These are phyloP conservation scores for Ictalurus furcatus DNA, from an alignment of 2,113 vertebrate species.

Conservation along the genomic window DNA sequence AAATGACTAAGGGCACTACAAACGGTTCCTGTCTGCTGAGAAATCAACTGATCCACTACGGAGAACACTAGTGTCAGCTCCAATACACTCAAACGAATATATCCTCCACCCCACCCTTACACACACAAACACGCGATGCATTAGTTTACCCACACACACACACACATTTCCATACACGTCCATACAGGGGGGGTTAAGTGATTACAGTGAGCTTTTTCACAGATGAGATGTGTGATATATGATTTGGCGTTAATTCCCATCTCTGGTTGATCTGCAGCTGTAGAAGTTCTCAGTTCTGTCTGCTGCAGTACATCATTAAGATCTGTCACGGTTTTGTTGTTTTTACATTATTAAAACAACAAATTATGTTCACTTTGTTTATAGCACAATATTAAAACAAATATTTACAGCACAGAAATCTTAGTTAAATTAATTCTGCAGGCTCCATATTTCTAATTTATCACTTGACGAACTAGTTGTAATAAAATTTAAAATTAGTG, in stretches of 20 bases:
- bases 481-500: slow-evolving; percentile 11
- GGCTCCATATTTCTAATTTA: slow-evolving; percentile 12
- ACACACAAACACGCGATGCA: slow-evolving; percentile 19
- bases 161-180: slow-evolving; percentile 22
- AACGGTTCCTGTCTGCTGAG: slow-evolving; percentile 61
- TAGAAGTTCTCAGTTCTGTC: slow-evolving; percentile 32
- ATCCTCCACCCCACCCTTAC: slow-evolving; percentile 49
- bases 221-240: slow-evolving; percentile 45
- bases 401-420: slow-evolving; percentile 22
- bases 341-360: slow-evolving; percentile 42
- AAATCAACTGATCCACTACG: slow-evolving; percentile 61
- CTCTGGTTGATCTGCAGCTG: slow-evolving; percentile 45
- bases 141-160: slow-evolving; percentile 23
- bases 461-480: neutral
- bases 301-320: slow-evolving; percentile 38
- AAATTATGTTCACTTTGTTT: slow-evolving; percentile 34
- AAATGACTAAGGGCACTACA: slow-evolving; percentile 62
- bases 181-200: slow-evolving; percentile 42
- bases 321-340: slow-evolving; percentile 21
- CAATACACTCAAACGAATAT: slow-evolving; percentile 56
- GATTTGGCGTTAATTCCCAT: slow-evolving; percentile 38
- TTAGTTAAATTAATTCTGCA: slow-evolving; percentile 25
- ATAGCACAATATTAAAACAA: slow-evolving; percentile 23
- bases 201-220: slow-evolving; percentile 48
- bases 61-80: slow-evolving; percentile 59